Base-by-base conservation (phyloP, 2,113 vertebrate species). In the Lagopus leucura region DNA sequence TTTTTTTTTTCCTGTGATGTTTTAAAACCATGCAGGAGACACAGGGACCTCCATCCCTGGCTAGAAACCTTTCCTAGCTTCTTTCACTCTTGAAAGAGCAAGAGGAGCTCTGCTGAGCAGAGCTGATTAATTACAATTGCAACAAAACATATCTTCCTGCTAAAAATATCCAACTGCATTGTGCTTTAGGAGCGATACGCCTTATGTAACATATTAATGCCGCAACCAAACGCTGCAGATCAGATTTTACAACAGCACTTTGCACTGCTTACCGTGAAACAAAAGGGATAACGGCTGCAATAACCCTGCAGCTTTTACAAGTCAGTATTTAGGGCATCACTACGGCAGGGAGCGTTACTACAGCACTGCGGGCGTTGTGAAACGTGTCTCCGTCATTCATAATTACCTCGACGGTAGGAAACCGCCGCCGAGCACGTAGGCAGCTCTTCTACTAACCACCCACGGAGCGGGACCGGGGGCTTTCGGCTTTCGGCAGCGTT, bases 401-500 rank as follows among this genome's bases (percentile, higher is more conserved):
- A 7, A 69, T 50, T 36, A 16, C 47, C 76, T 16, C 54, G 36
- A 3, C n/a, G 22, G 5, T 0, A 47, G 15, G 1, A 13, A 27
- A 10, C 24, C 0, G 8, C 32, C 4, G 16, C 10, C 0, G 10
- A 40, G 40, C 36, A 1, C 1, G 8, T 6, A 14, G 13, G 1
- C 25, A 1, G 2, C 57, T 13, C 2, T 4, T 19, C 22, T 38
- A 7, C 4, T 1, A 7, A 10, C 20, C 2, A 5, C 5, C 10
- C 60, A 3, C 10, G n/a, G 21, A 7, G 32, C 11, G 34, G 27
- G 2, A 2, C 8, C 2, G 20, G 9, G 17, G 30, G 13, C 13
- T 30, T 21, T 11, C 42, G 30, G 14, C 13, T 30, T 21, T 11
- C 42, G 48, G 38, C 11, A 8, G 30, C 12, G 21, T 45, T 24